phyloP scores from a whole-genome alignment of 2,797 vertebrate species.

The Urocyon cinereoargenteus region DNA sequence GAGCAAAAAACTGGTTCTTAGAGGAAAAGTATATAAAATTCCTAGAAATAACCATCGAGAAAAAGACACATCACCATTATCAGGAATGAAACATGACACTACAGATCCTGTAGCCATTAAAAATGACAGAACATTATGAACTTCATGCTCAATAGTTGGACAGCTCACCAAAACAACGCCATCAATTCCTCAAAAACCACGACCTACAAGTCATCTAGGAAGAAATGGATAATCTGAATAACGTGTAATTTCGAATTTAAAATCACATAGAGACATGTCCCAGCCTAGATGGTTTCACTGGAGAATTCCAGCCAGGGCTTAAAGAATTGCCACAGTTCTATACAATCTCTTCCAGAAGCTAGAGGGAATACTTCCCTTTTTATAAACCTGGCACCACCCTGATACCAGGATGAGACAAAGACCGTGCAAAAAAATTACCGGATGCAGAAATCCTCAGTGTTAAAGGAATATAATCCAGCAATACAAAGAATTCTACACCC shows the following conservation, averaged over 20 bases:
- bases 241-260: neutral
- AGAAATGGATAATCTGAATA: neutral
- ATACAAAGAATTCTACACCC: neutral
- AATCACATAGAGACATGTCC: neutral
- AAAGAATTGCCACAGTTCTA: neutral
- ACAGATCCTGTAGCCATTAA: neutral
- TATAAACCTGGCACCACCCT: neutral
- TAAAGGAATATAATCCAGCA: neutral
- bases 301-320: neutral
- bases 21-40: neutral
- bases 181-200: neutral
- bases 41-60: neutral
- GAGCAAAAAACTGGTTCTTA: neutral
- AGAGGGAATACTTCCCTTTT: neutral
- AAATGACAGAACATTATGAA: neutral
- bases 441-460: neutral
- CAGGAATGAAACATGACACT: neutral
- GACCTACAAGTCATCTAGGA: neutral
- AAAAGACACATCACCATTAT: neutral
- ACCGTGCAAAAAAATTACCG: neutral
- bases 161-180: neutral
- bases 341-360: neutral
- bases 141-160: neutral
- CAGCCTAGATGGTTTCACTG: neutral
- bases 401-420: neutral